Percentiles rank a stretch among this genome's conserved stretches.
Conservation (phyloP, 2,888 invertebrate genomes). For the Aspidiotus destructor region DNA sequence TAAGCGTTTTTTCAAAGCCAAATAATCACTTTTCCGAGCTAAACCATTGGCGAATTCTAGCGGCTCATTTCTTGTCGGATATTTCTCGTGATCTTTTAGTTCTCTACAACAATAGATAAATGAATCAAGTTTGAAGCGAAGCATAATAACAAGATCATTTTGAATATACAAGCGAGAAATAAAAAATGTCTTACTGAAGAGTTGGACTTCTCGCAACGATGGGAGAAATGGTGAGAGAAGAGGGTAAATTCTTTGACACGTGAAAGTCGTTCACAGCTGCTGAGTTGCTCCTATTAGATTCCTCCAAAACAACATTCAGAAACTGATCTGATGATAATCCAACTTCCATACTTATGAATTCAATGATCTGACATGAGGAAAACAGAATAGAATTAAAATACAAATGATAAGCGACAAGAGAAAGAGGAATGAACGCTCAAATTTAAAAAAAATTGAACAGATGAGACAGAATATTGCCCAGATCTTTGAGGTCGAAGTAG, state of each 20-base stretch:
- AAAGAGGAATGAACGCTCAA: too few relatives aligned
- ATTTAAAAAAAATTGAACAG: too few relatives aligned
- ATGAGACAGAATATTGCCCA: too few relatives aligned
- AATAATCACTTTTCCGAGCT: background rate
- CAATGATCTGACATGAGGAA: too few relatives aligned
- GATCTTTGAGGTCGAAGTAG: too few relatives aligned
- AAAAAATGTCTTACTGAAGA: constrained; percentile 1
- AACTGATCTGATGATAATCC: constrained; percentile 37
- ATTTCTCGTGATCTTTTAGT: constrained; percentile 24
- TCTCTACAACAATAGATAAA: constrained; percentile 6
- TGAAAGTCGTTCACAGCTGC: background rate
- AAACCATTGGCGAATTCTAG: constrained; percentile 4
- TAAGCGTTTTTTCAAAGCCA: constrained; percentile 34
- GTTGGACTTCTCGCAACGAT: constrained; percentile 13
- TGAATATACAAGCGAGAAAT: background rate
- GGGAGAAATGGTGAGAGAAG: constrained; percentile 21
- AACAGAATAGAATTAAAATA: too few relatives aligned
- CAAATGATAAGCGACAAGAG: too few relatives aligned
- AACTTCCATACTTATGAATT: constrained; percentile 10
- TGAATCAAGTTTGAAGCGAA: background rate
- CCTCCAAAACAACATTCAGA: constrained; percentile 37
- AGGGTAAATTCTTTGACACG: background rate
- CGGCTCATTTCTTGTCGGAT: constrained; percentile 9
- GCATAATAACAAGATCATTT: background rate
- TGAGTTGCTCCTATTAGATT: constrained; percentile 30